Conservation (phyloP, 2,797 vertebrate species). For the Phrynocephalus guinanensis region DNA sequence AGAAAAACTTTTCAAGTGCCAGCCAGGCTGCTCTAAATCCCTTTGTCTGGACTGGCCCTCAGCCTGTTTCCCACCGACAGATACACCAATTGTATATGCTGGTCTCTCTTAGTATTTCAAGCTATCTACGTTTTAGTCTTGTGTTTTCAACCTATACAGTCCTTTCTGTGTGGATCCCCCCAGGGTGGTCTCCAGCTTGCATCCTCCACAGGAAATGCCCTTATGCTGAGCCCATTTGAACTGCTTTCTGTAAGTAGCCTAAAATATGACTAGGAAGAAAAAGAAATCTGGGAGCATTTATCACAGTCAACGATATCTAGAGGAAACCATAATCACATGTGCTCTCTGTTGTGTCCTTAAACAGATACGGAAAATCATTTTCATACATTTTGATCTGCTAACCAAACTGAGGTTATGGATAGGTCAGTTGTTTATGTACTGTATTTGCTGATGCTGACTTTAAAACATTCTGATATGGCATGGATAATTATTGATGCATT, state of each 20-base stretch:
- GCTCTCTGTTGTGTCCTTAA: conserved; percentile 64
- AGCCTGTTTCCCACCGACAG: conserved; percentile 32
- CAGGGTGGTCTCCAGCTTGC: conserved; percentile 62
- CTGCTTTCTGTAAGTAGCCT: conserved; percentile 55
- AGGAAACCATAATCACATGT: conserved; percentile 69
- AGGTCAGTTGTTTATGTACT: conserved; percentile 29
- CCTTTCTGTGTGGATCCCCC: conserved; percentile 52
- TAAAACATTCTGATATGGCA: not conserved
- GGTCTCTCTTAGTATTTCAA: conserved; percentile 21
- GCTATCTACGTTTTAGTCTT: conserved; percentile 47
- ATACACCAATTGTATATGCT: not conserved
- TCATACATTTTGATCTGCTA: conserved; percentile 57
- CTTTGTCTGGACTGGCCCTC: too few species aligned
- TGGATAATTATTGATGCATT: not conserved
- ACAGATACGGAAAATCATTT: conserved; percentile 51
- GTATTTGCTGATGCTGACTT: conserved; percentile 5
- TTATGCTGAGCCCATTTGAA: conserved; percentile 68
- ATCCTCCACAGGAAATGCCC: conserved; percentile 65
- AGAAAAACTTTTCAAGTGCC: too few species aligned
- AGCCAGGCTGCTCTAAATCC: too few species aligned
- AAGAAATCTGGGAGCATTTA: conserved; percentile 71
- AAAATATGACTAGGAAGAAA: conserved; percentile 52
- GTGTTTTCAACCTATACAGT: conserved; percentile 56
- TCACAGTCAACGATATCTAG: conserved; percentile 67
- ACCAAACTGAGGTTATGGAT: conserved; percentile 52